Evolutionary conservation across 2,797 vertebrate species (phyloP).

Genomic region (Gadopsis marmoratus): DNA sequence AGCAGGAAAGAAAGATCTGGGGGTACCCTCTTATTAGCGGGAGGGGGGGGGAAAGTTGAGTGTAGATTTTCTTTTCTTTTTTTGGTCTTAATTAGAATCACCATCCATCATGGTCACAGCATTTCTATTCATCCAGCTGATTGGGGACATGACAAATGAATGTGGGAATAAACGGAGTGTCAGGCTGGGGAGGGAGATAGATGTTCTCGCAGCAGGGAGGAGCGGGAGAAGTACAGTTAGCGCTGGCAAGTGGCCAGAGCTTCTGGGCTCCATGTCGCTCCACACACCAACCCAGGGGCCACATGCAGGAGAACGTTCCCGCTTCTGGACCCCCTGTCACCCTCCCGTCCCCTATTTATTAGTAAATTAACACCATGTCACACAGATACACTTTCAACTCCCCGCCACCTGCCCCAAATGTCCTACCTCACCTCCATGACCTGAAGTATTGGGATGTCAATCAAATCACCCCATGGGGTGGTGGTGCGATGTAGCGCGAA

Average conservation of each 20-base stretch:
- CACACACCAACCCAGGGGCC: constrained; percentile 62
- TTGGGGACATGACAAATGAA: constrained; percentile 96
- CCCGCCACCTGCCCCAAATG: constrained; percentile 39
- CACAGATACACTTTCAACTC: constrained; percentile 56
- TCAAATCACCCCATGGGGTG: constrained; percentile 53
- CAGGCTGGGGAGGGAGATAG: constrained; percentile 90
- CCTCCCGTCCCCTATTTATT: constrained; percentile 81
- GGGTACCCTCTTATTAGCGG: constrained; percentile 75
- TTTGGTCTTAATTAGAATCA: constrained; percentile 90
- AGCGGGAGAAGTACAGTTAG: constrained; percentile 91
- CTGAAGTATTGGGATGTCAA: constrained; percentile 61
- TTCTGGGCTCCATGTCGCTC: constrained; percentile 71
- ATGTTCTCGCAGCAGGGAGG: constrained; percentile 91
- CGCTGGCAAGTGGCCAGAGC: constrained; percentile 89
- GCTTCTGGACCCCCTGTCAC: constrained; percentile 77
- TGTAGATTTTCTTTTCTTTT: constrained; percentile 65
- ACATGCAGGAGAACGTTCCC: constrained; percentile 65
- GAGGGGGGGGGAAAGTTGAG: constrained; percentile 72
- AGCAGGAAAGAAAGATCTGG: constrained; percentile 44
- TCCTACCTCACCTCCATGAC: constrained; percentile 46
- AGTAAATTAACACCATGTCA: constrained; percentile 86
- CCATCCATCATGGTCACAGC: constrained; percentile 90
- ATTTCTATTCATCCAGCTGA: constrained; percentile 93
- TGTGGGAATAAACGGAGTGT: constrained; percentile 93
- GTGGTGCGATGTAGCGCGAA: constrained; percentile 57